Conservation (phyloP, 2,888 invertebrate genomes). For the Nycteola revayana region DNA sequence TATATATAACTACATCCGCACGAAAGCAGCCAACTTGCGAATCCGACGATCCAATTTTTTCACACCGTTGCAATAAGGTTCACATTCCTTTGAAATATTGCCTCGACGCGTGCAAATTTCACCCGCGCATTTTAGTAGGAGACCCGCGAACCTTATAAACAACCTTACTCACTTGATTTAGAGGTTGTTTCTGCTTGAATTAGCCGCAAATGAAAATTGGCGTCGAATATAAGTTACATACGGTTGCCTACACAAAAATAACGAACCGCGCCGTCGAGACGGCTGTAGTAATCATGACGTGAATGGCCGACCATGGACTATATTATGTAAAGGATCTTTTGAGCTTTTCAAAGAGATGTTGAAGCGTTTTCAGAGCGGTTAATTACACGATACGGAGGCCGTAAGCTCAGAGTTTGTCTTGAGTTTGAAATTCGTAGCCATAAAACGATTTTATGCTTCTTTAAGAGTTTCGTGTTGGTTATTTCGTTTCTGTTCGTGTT, state of each 20-base stretch:
- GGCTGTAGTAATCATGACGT: slow-evolving; percentile 64
- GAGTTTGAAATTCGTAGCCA: slow-evolving; percentile 40
- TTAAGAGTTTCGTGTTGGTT: slow-evolving; percentile 33
- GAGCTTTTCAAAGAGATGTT: slow-evolving; percentile 64
- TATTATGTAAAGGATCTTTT: slow-evolving; percentile 73
- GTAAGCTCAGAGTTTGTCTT: slow-evolving; percentile 48
- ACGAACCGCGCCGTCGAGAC: slow-evolving; percentile 68
- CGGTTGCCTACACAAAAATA: slow-evolving; percentile 81
- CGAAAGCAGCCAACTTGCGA: slow-evolving; percentile 25
- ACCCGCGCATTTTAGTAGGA: slow-evolving; percentile 23
- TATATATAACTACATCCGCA: slow-evolving; percentile 26
- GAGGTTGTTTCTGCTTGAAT: slow-evolving; percentile 30
- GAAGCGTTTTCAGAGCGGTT: slow-evolving; percentile 61
- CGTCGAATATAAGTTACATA: slow-evolving; percentile 59
- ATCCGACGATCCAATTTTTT: slow-evolving; percentile 35
- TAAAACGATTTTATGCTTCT: slow-evolving; percentile 42
- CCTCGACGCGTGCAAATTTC: slow-evolving; percentile 44
- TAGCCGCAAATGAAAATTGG: slow-evolving; percentile 36
- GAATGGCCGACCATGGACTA: slow-evolving; percentile 64
- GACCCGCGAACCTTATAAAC: slow-evolving; percentile 20
- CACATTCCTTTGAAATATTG: slow-evolving; percentile 46
- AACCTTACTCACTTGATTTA: slow-evolving; percentile 27
- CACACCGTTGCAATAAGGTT: slow-evolving; percentile 43
- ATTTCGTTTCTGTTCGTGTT: slow-evolving; percentile 4
- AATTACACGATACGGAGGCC: slow-evolving; percentile 60